Base-by-base conservation (phyloP, 2,113 vertebrate species). In the Riparia riparia region DNA sequence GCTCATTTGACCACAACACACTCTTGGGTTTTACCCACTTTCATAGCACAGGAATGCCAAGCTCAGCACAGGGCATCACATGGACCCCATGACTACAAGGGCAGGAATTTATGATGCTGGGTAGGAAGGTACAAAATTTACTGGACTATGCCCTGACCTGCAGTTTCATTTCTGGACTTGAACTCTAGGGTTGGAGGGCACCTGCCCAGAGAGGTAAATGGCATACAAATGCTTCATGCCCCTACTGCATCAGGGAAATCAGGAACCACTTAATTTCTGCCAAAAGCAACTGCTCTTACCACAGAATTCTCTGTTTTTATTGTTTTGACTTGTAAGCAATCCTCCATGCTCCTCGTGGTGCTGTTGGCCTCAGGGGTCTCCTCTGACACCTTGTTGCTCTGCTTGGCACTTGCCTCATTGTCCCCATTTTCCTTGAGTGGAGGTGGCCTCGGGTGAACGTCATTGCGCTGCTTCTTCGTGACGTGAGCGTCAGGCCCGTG, bases 401-500 rank as follows among this genome's bases (percentile, higher is more conserved):
- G 98, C 93, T 98, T 99, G 26, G 98, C 92, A 2, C 97, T 97
- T 1, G 98, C 98, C 78, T 99, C 99, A 1, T 98, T 98, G 96
- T 99, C 99, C 26, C 98, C 99, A 1, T 98, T 99, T 57, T 99
- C 99, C 96, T 98, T 99, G 89, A 99, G 98, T 0, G 98, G 97
- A 19, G 98, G 98, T 6, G 98, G 96, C 26, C 99, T 98, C 0
- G 98, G 98, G 17, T 99, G 98, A 8, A 94, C 86, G 1, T 99
- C 99, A 0, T 98, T 98, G 42, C 99, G 98, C 51, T 99, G 99
- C 74, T 99, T 99, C 97, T 99, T 99, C 2, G 99, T 99, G 96
- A 99, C 98, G 1, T 99, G 99, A 5, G 99, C 99, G 6, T 99
- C 99, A 0, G 99, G 99, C 39, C 99, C 99, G 0, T 99, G 99